phyloP scores from a whole-genome alignment of 2,113 vertebrate genomes.

The Mobula hypostoma region DNA sequence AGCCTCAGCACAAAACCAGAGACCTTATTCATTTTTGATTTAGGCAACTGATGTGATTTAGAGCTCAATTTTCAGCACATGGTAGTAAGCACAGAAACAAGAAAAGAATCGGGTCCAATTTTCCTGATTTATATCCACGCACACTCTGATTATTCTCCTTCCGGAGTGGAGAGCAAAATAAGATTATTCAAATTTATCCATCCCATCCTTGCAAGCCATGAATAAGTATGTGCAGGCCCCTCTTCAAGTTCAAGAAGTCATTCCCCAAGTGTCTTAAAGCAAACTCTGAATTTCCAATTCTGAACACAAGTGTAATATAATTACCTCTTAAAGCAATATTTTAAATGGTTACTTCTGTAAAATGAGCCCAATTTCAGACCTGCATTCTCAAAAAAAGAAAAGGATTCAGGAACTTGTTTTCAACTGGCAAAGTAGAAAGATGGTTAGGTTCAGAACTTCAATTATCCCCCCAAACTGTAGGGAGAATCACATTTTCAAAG shows the following conservation, averaged over 20 bases:
- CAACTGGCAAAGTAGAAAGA: neutral
- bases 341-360: neutral
- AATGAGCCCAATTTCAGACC: neutral
- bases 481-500: neutral
- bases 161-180: conserved; percentile 21
- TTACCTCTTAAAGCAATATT: conserved; percentile 4
- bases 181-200: conserved; percentile 34
- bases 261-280: neutral
- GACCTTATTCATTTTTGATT: conserved; percentile 37
- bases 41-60: conserved; percentile 34
- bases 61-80: conserved; percentile 33
- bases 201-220: neutral
- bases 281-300: neutral
- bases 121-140: conserved; percentile 35
- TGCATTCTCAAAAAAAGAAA: neutral
- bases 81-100: conserved; percentile 25
- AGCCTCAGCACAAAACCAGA: conserved; percentile 22
- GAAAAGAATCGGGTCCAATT: conserved; percentile 14
- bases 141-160: conserved; percentile 7
- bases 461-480: neutral
- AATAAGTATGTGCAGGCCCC: neutral
- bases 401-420: neutral
- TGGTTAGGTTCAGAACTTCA: neutral
- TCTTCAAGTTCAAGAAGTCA: neutral
- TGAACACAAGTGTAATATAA: neutral